A percentile compares a stretch with the other conserved stretches of the same genome.
phyloP scores from a whole-genome alignment of 2,888 invertebrate genomes.

The Fragum sueziense region DNA sequence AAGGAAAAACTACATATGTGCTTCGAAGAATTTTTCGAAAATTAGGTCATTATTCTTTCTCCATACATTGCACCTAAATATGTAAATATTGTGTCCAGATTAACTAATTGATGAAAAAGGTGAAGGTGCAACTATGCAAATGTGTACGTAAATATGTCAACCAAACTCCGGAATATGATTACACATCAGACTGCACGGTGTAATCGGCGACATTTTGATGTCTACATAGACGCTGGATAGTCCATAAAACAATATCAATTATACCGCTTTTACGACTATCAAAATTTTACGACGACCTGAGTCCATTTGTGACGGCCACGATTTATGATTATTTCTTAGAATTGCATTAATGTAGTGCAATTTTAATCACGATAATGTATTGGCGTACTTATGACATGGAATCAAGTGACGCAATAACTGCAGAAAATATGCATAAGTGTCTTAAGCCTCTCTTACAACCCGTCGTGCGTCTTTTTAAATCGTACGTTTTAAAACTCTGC shows the following conservation, averaged over 20 bases:
- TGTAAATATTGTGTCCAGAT: background rate
- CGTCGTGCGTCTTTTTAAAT: too few species aligned
- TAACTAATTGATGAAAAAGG: background rate
- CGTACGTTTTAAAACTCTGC: too few species aligned
- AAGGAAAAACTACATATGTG: background rate
- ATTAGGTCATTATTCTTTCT: background rate
- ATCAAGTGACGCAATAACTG: too few species aligned
- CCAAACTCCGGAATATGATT: background rate
- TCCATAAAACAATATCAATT: background rate
- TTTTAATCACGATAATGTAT: too few species aligned
- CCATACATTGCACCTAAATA: background rate
- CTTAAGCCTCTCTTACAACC: too few species aligned
- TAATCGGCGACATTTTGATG: background rate
- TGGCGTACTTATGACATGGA: too few species aligned
- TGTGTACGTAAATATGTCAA: constrained; percentile 8
- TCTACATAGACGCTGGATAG: background rate
- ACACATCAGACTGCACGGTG: background rate
- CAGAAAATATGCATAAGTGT: too few species aligned
- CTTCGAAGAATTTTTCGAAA: background rate
- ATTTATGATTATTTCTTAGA: background rate
- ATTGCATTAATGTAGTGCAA: too few species aligned
- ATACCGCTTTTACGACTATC: background rate
- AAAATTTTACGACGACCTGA: background rate
- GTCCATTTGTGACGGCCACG: background rate
- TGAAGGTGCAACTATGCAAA: constrained; percentile 9